A percentile compares a stretch with the other conserved stretches of the same genome.
Evolutionary conservation across 2,797 vertebrate genomes (phyloP).

Genomic region (Trematomus bernacchii): DNA sequence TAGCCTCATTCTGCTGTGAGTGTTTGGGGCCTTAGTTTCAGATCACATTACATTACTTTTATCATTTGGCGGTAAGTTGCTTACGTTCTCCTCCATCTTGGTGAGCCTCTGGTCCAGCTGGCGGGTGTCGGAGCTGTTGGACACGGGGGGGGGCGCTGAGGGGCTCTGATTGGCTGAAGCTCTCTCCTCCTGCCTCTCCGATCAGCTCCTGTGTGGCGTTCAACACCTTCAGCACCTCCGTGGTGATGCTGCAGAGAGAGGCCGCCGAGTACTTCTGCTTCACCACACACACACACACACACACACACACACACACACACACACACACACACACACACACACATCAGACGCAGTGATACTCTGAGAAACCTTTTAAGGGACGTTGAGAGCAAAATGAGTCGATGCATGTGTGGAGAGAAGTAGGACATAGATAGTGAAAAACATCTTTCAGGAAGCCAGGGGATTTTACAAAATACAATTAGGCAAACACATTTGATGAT

Average conservation of each 20-base stretch:
- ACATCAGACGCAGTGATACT: neutral
- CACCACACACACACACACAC: conserved; percentile 54
- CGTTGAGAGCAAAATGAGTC: conserved; percentile 1
- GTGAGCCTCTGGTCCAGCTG: conserved; percentile 93
- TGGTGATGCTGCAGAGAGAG: conserved; percentile 99
- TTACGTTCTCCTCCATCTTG: conserved; percentile 97
- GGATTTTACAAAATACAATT: conserved; percentile 3
- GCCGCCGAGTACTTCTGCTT: conserved; percentile 97
- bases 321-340: conserved; percentile 44
- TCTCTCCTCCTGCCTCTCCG: conserved; percentile 89
- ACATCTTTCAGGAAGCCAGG: neutral
- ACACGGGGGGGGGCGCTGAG: conserved; percentile 82
- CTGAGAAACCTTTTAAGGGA: neutral
- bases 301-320: conserved; percentile 34
- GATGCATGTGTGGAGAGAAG: neutral
- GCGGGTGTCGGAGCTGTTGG: conserved; percentile 85
- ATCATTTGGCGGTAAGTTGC: conserved; percentile 33
- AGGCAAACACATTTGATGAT: conserved; percentile 2
- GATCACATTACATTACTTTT: too few species aligned
- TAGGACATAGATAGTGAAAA: neutral
- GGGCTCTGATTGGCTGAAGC: conserved; percentile 77
- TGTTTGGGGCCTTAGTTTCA: too few species aligned
- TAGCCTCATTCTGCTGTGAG: too few species aligned
- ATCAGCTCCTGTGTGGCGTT: conserved; percentile 97
- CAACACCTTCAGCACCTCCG: conserved; percentile 96